phyloP scores from a whole-genome alignment of 2,113 vertebrate species.

The Pyxicephalus adspersus region DNA sequence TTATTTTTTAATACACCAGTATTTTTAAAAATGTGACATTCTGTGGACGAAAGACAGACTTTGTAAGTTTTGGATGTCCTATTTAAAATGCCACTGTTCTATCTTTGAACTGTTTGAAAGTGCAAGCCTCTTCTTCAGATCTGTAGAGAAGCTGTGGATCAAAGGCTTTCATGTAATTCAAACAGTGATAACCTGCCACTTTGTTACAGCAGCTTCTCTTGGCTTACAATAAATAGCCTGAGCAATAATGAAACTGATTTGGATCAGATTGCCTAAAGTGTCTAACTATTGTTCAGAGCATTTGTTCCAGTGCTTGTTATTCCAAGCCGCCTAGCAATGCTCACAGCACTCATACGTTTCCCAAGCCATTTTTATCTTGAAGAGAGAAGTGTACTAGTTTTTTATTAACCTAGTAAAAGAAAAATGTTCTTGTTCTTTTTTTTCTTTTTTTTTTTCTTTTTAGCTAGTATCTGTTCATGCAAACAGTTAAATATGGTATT shows the following conservation, averaged over 20 bases:
- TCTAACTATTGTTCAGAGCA: conserved; percentile 31
- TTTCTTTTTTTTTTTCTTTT: no score
- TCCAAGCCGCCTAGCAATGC: neutral
- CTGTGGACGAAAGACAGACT: no score
- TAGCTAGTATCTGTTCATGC: no score
- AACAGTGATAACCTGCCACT: conserved; percentile 23
- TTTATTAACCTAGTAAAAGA: no score
- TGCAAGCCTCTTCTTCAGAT: conserved; percentile 1
- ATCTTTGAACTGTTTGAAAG: conserved; percentile 17
- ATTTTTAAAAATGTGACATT: no score
- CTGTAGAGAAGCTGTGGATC: conserved; percentile 28
- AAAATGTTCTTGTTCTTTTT: no score
- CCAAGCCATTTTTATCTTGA: neutral
- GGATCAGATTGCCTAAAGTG: conserved; percentile 9
- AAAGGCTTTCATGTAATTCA: conserved; percentile 25
- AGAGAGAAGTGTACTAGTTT: neutral
- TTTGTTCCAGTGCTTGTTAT: conserved; percentile 33
- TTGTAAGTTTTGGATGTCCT: no score
- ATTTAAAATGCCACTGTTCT: neutral
- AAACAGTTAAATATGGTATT: no score
- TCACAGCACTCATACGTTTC: neutral
- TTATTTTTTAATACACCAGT: no score
- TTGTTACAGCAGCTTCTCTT: conserved; percentile 36
- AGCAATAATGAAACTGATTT: conserved; percentile 40
- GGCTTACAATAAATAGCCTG: conserved; percentile 41